phyloP scores from a whole-genome alignment of 2,888 invertebrate species.

The Geotrupes spiniger region DNA sequence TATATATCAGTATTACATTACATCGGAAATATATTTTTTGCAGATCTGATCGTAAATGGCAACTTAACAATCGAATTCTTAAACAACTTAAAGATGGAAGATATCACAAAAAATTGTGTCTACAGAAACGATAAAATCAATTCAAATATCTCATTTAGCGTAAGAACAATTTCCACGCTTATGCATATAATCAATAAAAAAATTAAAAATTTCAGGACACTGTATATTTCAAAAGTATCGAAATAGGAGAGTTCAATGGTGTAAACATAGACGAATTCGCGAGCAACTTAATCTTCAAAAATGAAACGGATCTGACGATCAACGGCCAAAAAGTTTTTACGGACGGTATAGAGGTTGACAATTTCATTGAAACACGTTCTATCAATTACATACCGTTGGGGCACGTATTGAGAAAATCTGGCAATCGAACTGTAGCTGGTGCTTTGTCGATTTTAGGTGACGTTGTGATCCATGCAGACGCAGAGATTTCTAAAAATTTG shows the following conservation, averaged over 20 bases:
- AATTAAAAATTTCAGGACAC: constrained; percentile 30
- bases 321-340: constrained; percentile 38
- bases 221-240: constrained; percentile 35
- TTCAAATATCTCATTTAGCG: constrained; percentile 19
- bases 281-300: constrained; percentile 48
- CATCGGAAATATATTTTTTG: too few relatives aligned
- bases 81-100: constrained; percentile 35
- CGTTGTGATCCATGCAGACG: constrained; percentile 39
- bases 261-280: constrained; percentile 45
- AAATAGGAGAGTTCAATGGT: constrained; percentile 44
- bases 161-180: constrained; percentile 9
- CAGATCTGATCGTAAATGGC: constrained; percentile 43
- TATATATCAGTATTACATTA: too few relatives aligned
- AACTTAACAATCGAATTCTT: constrained; percentile 44
- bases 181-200: too few relatives aligned
- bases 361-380: constrained; percentile 36
- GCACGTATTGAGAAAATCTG: constrained; percentile 47
- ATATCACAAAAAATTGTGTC: constrained; percentile 42
- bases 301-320: constrained; percentile 39
- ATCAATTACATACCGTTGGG: constrained; percentile 45
- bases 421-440: constrained; percentile 36
- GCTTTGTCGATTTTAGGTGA: constrained; percentile 41
- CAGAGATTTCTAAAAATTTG: constrained; percentile 41
- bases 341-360: constrained; percentile 39
- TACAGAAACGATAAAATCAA: constrained; percentile 46